These are phyloP conservation scores for Mola mola DNA, from an alignment of 2,113 vertebrate genomes.

Conservation along the genomic window DNA sequence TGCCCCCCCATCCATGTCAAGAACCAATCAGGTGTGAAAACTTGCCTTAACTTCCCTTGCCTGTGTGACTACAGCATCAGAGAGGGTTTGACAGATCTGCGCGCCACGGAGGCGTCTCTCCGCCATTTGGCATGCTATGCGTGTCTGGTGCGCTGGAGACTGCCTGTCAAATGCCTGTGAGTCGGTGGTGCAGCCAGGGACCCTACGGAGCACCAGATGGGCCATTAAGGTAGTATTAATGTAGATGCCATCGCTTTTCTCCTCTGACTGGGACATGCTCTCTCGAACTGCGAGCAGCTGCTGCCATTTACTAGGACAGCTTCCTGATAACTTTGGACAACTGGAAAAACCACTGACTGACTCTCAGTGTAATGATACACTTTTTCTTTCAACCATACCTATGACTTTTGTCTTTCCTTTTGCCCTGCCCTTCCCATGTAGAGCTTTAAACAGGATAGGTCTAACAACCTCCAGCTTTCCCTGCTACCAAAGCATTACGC, in stretches of 20 bases:
- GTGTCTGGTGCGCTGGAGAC: slow-evolving; percentile 98
- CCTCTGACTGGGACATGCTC: slow-evolving; percentile 99
- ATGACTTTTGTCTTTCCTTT: slow-evolving; percentile 78
- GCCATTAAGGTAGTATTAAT: slow-evolving; percentile 99
- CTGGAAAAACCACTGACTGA: slow-evolving; percentile 93
- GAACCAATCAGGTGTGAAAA: slow-evolving; percentile 88
- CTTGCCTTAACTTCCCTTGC: slow-evolving; percentile 88
- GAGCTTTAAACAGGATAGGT: slow-evolving; percentile 51
- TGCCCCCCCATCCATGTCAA: slow-evolving; percentile 73
- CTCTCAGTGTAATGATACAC: slow-evolving; percentile 87
- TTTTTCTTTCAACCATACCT: slow-evolving; percentile 84
- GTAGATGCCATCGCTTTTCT: slow-evolving; percentile 99
- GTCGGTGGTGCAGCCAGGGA: slow-evolving; percentile 99
- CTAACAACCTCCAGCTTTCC: slow-evolving; percentile 55
- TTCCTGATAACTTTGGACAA: slow-evolving; percentile 99
- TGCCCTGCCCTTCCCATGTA: slow-evolving; percentile 36
- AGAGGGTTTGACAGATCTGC: slow-evolving; percentile 98
- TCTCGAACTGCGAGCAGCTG: slow-evolving; percentile 99
- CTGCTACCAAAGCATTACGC: slow-evolving; percentile 25
- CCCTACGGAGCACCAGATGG: slow-evolving; percentile 99
- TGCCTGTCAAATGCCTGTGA: slow-evolving; percentile 99
- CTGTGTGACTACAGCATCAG: slow-evolving; percentile 88
- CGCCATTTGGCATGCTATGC: slow-evolving; percentile 98
- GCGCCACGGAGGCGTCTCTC: slow-evolving; percentile 92
- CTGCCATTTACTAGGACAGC: slow-evolving; percentile 99